A percentile compares a stretch with the other conserved stretches of the same genome.
Evolutionary conservation across 2,113 vertebrate species (phyloP).

Genomic region (Centropristis striata): DNA sequence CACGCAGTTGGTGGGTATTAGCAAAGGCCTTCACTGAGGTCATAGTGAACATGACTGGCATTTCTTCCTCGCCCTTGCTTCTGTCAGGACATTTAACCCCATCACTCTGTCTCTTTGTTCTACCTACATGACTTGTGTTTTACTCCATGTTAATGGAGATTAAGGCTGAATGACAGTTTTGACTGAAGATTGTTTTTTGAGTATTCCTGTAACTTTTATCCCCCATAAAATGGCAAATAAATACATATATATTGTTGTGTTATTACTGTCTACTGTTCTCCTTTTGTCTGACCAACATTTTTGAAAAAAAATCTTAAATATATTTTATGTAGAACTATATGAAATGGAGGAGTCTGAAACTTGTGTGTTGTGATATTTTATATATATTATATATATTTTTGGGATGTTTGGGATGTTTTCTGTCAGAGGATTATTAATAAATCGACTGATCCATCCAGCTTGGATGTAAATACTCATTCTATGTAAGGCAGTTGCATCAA

Average conservation of each 20-base stretch:
- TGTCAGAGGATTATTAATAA: neutral
- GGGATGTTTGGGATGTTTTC: no score
- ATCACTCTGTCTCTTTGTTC: slow-evolving; percentile 8
- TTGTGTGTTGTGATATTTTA: no score
- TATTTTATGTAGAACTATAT: no score
- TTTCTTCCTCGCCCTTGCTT: slow-evolving; percentile 39
- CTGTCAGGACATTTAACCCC: slow-evolving; percentile 25
- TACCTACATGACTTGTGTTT: neutral
- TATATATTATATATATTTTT: no score
- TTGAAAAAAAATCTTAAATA: no score
- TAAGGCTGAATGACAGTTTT: neutral
- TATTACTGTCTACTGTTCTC: no score
- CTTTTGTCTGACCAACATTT: no score
- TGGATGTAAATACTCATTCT: neutral
- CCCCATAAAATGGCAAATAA: no score
- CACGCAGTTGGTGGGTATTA: slow-evolving; percentile 77
- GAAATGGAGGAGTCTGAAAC: no score
- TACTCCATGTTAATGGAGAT: neutral
- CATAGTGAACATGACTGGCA: slow-evolving; percentile 59
- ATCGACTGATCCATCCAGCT: neutral
- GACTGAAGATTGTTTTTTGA: neutral
- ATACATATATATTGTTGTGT: no score
- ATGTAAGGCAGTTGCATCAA: neutral
- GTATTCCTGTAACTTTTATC: no score
- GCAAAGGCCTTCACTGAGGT: slow-evolving; percentile 55